A percentile compares a stretch with the other conserved stretches of the same genome.
Conservation (phyloP, 2,113 vertebrate species). For the Raphicerus campestris region DNA sequence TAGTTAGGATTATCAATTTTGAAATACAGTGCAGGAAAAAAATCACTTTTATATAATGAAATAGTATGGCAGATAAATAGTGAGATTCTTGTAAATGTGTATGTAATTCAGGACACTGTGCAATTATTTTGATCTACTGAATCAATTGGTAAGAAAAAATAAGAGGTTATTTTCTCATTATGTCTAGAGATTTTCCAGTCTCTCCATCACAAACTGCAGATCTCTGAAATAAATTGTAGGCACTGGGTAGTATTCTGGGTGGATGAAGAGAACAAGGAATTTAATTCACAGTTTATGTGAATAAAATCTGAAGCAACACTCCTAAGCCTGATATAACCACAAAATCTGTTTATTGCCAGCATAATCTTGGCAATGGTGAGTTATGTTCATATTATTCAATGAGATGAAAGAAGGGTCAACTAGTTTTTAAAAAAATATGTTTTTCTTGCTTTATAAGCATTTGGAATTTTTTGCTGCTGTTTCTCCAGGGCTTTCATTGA, state of each 20-base stretch:
- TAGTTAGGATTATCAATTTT: conserved; percentile 44
- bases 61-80: conserved; percentile 27
- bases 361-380: conserved; percentile 29
- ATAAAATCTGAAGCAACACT: conserved; percentile 50
- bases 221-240: conserved; percentile 50
- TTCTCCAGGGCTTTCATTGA: conserved; percentile 34
- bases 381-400: conserved; percentile 40
- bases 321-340: conserved; percentile 19
- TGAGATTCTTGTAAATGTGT: conserved; percentile 39
- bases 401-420: conserved; percentile 38
- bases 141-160: conserved; percentile 24
- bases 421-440: background rate
- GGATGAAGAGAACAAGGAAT: background rate
- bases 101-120: background rate
- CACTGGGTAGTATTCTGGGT: background rate
- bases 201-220: conserved; percentile 19
- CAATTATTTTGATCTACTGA: conserved; percentile 44
- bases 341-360: conserved; percentile 52
- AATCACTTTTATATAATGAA: conserved; percentile 30
- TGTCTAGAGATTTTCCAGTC: conserved; percentile 21
- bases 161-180: conserved; percentile 51
- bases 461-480: conserved; percentile 39
- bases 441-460: conserved; percentile 58
- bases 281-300: conserved; percentile 41
- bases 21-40: conserved; percentile 42